These are phyloP conservation scores for Calyptomena viridis DNA, from an alignment of 2,113 vertebrate species.

Conservation along the genomic window DNA sequence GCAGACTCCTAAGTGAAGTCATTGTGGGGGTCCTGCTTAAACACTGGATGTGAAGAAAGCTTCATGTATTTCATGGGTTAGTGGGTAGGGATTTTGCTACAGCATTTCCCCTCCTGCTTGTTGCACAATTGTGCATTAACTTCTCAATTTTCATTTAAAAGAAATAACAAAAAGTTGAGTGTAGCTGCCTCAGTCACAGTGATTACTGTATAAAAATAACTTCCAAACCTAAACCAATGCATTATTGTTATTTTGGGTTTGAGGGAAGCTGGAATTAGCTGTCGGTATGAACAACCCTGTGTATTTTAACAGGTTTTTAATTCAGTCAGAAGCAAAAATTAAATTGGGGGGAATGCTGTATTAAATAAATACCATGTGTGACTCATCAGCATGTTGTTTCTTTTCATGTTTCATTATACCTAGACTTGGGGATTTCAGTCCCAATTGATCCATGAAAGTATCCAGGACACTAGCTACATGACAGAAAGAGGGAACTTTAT, in stretches of 20 bases:
- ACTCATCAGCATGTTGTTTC: neutral
- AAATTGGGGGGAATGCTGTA: neutral
- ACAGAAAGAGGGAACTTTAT: neutral
- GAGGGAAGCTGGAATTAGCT: neutral
- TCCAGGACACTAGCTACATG: neutral
- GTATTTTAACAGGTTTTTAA: neutral
- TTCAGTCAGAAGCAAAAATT: neutral
- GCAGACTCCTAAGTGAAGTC: neutral
- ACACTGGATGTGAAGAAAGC: constrained; percentile 29
- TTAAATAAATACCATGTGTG: neutral
- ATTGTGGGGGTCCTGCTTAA: constrained; percentile 45
- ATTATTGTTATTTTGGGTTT: neutral
- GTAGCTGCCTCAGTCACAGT: neutral
- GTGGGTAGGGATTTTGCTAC: neutral
- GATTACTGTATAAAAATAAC: neutral
- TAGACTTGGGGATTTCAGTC: neutral
- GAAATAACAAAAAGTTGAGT: neutral
- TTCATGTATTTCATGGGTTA: neutral
- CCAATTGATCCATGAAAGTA: neutral
- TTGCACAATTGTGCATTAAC: neutral
- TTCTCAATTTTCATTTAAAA: constrained; percentile 7
- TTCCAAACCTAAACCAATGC: neutral
- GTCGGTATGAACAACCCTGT: neutral
- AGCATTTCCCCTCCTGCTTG: neutral
- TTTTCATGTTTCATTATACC: neutral